Evolutionary conservation across 2,888 invertebrate genomes (phyloP).

Genomic region (Andrena marginata): DNA sequence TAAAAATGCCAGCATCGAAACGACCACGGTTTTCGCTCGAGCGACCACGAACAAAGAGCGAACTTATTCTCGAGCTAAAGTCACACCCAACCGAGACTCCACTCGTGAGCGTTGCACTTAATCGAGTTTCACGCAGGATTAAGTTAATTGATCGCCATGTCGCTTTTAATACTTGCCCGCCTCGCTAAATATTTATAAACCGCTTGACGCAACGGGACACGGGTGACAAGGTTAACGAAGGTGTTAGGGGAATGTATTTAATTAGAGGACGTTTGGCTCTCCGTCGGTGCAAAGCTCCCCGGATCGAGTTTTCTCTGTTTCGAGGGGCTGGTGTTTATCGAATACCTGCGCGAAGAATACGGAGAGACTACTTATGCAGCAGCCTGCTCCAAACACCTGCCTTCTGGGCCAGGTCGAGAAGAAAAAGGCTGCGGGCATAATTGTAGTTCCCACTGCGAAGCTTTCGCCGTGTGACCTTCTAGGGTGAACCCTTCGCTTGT

Average conservation of each 20-base stretch:
- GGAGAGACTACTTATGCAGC: constrained; percentile 73
- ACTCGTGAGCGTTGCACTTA: constrained; percentile 1
- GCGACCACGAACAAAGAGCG: neutral
- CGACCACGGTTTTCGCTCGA: constrained; percentile 11
- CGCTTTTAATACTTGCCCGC: constrained; percentile 13
- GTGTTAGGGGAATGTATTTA: constrained; percentile 34
- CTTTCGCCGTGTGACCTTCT: constrained; percentile 37
- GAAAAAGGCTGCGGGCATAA: constrained; percentile 52
- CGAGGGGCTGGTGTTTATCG: constrained; percentile 46
- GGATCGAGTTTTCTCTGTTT: constrained; percentile 13
- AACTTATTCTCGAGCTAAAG: constrained; percentile 3
- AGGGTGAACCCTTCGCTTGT: constrained; percentile 22
- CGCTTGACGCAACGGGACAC: constrained; percentile 29
- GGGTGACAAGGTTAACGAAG: constrained; percentile 44
- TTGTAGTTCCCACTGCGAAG: constrained; percentile 54
- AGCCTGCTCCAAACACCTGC: constrained; percentile 67
- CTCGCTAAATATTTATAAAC: constrained; percentile 50
- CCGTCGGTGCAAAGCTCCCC: neutral
- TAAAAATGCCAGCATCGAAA: neutral
- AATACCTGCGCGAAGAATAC: constrained; percentile 62
- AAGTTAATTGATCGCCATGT: constrained; percentile 34
- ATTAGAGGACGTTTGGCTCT: constrained; percentile 46
- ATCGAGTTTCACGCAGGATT: constrained; percentile 40
- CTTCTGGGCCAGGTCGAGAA: constrained; percentile 41
- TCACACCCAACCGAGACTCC: constrained; percentile 11